phyloP scores from a whole-genome alignment of 2,113 vertebrate species.

The Propithecus coquereli region DNA sequence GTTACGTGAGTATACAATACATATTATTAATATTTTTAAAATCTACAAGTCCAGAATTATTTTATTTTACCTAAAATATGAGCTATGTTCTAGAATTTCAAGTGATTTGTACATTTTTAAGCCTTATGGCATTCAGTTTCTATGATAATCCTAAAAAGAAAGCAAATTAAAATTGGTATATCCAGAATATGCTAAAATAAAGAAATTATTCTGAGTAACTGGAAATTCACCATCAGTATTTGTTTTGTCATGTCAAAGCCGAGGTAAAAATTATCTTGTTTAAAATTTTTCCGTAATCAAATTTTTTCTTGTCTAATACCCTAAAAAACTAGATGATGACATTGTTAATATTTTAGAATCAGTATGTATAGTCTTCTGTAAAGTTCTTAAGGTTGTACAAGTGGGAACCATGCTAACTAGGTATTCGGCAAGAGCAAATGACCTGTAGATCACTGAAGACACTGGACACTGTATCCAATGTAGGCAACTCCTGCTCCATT shows the following conservation, averaged over 20 bases:
- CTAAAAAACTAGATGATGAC: background rate
- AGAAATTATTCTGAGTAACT: background rate
- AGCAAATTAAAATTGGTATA: background rate
- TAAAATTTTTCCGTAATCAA: background rate
- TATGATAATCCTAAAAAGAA: background rate
- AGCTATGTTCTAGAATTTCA: slow-evolving; percentile 7
- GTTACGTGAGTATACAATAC: background rate
- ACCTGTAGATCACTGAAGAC: background rate
- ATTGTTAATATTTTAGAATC: background rate
- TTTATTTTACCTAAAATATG: slow-evolving; percentile 24
- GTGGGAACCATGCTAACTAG: background rate
- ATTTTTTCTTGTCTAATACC: background rate
- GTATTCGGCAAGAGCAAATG: background rate
- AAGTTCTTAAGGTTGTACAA: background rate
- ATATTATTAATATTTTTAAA: background rate
- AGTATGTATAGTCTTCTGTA: background rate
- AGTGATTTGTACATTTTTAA: background rate
- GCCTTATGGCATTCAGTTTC: background rate
- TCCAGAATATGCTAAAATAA: background rate
- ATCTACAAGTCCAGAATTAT: background rate
- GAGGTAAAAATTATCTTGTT: background rate
- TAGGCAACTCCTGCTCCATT: background rate
- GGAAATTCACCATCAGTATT: slow-evolving; percentile 13
- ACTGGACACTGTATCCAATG: background rate
- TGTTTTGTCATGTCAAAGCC: background rate